Evolutionary conservation across 2,113 vertebrate genomes (phyloP), one percentile per base, ranked within the genome.

Genomic region (Gymnorhina tibicen): DNA sequence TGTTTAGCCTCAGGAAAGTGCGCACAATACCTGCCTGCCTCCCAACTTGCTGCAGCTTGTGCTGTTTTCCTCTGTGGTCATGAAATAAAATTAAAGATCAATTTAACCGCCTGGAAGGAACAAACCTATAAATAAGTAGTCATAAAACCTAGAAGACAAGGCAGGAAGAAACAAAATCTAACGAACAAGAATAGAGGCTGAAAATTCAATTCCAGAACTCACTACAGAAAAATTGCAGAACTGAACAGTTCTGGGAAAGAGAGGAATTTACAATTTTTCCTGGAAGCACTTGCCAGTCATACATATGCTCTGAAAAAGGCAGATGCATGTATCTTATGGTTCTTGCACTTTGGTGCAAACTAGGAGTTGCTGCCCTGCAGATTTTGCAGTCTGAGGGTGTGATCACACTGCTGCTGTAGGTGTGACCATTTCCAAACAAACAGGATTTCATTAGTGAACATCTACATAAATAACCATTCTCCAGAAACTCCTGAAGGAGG

Each of bases 61-160:
- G 76, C 83, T 84, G 83, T 72, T 96, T 92, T 64, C 92, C 83
- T 96, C 93, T 75, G 92, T 96, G 94, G 94, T 63, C 91, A 81
- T 37, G 91, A 96, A 95, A 96, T 93, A 92, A 92, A 96, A 97
- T 96, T 94, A 97, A 91, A 95, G 92, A 96, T 92, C 96, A 93
- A 92, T 97, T 94, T 93, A 89, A 95, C 80, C 6, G 23, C 92
- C 92, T 96, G 90, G 76, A 94, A 97, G 95, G 95, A 97, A 91
- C 49, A 93, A 95, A 94, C 88, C 92, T 95, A 95, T 95, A 96
- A 96, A 95, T 93, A 96, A 97, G 86, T 39, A 78, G 56, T 87
- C 69, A 39, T 97, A 94, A 96, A 95, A 93, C 52, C 74, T 53
- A 52, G 90, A 96, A 90, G 93, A 95, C 70, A 80, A 87, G 93